These are phyloP conservation scores for Myotis brandtii DNA, from an alignment of 2,113 vertebrate genomes.

Conservation along the genomic window DNA sequence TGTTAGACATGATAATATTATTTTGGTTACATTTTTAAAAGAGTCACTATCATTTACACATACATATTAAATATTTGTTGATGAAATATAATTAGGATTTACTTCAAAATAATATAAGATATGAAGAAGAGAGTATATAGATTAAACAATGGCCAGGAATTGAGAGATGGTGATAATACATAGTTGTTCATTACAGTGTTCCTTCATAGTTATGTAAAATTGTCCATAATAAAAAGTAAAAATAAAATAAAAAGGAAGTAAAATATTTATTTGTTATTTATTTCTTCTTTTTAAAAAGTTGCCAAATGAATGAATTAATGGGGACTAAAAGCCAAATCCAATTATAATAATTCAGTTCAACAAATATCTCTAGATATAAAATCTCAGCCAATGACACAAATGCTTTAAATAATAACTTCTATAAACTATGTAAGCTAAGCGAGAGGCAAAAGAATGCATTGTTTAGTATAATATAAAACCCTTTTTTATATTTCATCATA, in stretches of 20 bases:
- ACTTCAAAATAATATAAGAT: conserved; percentile 52
- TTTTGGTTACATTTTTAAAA: not conserved
- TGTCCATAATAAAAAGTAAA: conserved; percentile 24
- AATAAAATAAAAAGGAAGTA: not conserved
- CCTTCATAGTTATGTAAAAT: not conserved
- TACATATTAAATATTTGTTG: not conserved
- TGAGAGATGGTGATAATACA: not conserved
- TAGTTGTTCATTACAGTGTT: not conserved
- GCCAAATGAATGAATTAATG: conserved; percentile 6
- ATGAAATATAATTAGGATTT: not conserved
- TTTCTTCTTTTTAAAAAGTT: not conserved
- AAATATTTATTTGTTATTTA: not conserved
- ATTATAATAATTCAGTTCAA: not conserved
- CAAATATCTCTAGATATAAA: conserved; percentile 4
- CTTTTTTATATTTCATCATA: not conserved
- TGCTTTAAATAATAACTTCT: conserved; percentile 9
- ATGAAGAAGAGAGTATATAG: not conserved
- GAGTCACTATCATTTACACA: not conserved
- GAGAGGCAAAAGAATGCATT: not conserved
- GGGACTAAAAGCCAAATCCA: not conserved
- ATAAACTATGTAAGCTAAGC: not conserved
- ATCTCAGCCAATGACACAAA: not conserved
- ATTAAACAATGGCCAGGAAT: conserved; percentile 21
- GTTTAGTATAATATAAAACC: conserved; percentile 21
- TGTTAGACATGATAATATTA: not conserved